Conservation (phyloP, 1,140 invertebrate genomes). For the Metopolophium dirhodum region DNA sequence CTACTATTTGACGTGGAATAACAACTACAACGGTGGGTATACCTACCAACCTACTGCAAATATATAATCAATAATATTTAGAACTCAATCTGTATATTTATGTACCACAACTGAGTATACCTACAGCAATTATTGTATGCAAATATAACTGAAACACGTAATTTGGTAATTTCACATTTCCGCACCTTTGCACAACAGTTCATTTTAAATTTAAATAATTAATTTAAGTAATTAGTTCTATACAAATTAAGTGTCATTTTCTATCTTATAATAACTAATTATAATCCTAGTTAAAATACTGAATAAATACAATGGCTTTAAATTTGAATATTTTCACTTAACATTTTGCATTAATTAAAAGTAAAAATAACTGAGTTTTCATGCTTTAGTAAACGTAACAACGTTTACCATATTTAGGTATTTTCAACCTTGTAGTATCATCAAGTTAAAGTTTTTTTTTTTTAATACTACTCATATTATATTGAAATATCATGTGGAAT, state of each 20-base stretch:
- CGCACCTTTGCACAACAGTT: not conserved
- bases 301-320: not conserved
- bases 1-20: not conserved
- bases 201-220: not conserved
- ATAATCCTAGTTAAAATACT: constrained; percentile 11
- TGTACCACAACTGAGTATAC: not conserved
- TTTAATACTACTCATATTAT: not conserved
- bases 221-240: not conserved
- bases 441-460: not conserved
- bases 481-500: not conserved
- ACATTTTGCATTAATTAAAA: not conserved
- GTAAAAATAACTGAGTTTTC: not conserved
- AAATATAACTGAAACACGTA: constrained; percentile 2
- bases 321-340: constrained; percentile 19
- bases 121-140: not conserved
- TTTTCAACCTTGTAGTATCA: not conserved
- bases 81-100: not conserved
- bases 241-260: not conserved
- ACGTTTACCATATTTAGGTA: not conserved
- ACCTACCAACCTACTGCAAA: not conserved
- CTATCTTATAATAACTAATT: constrained; percentile 13
- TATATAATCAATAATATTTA: not conserved
- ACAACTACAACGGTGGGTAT: too few species aligned
- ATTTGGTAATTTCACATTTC: not conserved
- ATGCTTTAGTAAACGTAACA: not conserved